These are phyloP conservation scores for Rhincodon typus DNA, from an alignment of 2,797 vertebrate species.

Conservation along the genomic window DNA sequence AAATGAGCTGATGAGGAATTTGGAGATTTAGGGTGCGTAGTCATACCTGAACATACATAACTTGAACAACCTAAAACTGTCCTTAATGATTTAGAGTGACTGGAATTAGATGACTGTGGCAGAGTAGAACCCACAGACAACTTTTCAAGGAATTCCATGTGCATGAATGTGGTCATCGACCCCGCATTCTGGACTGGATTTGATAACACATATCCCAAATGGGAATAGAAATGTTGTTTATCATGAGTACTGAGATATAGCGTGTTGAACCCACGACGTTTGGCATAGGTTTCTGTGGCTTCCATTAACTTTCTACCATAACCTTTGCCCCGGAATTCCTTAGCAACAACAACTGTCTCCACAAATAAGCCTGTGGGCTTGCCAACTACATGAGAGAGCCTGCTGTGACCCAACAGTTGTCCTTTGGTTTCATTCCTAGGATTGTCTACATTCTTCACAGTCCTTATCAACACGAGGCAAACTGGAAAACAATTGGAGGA, in stretches of 20 bases:
- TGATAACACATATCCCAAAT: constrained; percentile 72
- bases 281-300: constrained; percentile 72
- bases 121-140: constrained; percentile 46
- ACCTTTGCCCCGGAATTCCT: constrained; percentile 70
- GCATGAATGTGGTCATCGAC: constrained; percentile 62
- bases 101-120: not conserved
- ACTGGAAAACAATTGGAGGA: constrained; percentile 76
- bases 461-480: constrained; percentile 70
- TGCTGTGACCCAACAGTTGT: constrained; percentile 73
- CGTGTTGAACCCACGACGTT: constrained; percentile 59
- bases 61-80: not conserved
- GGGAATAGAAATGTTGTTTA: constrained; percentile 83
- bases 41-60: not conserved
- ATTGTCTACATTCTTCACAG: not conserved
- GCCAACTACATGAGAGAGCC: constrained; percentile 71
- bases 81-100: not conserved
- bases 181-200: constrained; percentile 76
- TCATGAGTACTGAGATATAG: constrained; percentile 86
- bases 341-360: constrained; percentile 82
- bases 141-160: constrained; percentile 62
- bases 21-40: constrained; percentile 42
- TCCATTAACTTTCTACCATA: constrained; percentile 82
- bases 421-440: constrained; percentile 27
- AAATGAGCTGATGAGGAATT: constrained; percentile 39
- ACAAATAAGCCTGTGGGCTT: constrained; percentile 68